Base-by-base conservation (phyloP, 2,888 invertebrate genomes). In the Epinotia demarniana region DNA sequence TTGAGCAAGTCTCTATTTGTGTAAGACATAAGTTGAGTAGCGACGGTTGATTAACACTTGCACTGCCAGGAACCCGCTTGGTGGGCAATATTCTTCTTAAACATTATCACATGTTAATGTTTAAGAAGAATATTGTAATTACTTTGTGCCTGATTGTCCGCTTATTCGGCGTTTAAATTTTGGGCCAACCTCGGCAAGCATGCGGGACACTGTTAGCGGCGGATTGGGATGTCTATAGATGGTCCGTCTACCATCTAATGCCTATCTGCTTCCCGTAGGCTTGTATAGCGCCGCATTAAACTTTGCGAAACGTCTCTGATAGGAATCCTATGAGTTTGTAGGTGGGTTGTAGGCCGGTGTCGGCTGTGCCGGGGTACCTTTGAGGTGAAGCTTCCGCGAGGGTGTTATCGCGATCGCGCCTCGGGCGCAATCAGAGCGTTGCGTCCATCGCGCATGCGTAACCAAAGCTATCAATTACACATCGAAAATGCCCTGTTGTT, bases 351-450 rank as follows among this genome's bases (percentile, higher is more conserved):
- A 19, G 23, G 63, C 43, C 19, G 64, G 64, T 71, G 75, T 61
- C n/a, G 55, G 39, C 13, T 13, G 27, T 43, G 53, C 19, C 69
- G 53, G 62, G 39, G 33, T 57, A 68, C 57, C 57, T 75, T 72
- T 72, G 82, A 80, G 82, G 78, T 81, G 79, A 78, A 80, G 81
- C 81, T 86, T 87, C 84, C 84, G 82, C 78, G 79, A 83, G 75
- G 79, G 80, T 80, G 80, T 80, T 85, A 87, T 86, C 86, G 77
- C 80, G 78, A 75, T 72, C 55, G 69, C 46, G 67, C 62, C 75
- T 33, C 67, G 12, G 60, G 64, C 66, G 73, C 70, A 78, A 87
- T 86, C 86, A 88, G 88, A 88, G 88, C 88, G 87, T 86, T 84
- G 82, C 86, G 82, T 81, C 82, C 80, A 78, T 64, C 71, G 78